These are phyloP conservation scores for Trachelus stipa DNA, from an alignment of 2,888 invertebrate species.

Conservation along the genomic window DNA sequence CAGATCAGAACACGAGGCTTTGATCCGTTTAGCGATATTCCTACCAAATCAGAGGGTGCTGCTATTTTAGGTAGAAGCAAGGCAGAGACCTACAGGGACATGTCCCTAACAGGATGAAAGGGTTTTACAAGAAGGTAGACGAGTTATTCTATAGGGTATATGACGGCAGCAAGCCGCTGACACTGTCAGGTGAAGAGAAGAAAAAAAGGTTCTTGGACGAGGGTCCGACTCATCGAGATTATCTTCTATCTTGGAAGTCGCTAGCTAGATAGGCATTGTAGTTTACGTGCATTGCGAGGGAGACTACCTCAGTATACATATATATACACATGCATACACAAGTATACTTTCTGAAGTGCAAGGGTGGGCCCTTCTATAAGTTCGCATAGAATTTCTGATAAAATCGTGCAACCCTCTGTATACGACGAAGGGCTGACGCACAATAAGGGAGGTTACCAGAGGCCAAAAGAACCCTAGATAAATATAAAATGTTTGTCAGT, in stretches of 20 bases:
- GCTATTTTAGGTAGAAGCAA: slow-evolving; percentile 13
- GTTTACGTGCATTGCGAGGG: neutral
- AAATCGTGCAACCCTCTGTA: slow-evolving; percentile 37
- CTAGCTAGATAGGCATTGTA: neutral
- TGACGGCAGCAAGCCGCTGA: slow-evolving; percentile 47
- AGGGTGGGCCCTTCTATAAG: neutral
- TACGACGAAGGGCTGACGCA: slow-evolving; percentile 27
- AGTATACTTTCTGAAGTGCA: neutral
- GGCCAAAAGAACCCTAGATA: neutral
- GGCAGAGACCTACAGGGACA: neutral
- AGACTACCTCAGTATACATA: slow-evolving; percentile 7
- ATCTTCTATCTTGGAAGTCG: slow-evolving; percentile 27
- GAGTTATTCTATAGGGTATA: slow-evolving; percentile 14
- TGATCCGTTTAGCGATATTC: slow-evolving; percentile 51
- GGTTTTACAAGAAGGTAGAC: slow-evolving; percentile 15
- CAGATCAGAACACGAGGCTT: slow-evolving; percentile 48
- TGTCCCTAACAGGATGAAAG: neutral
- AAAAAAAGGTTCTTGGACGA: slow-evolving; percentile 13
- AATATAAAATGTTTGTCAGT: neutral
- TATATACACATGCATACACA: slow-evolving; percentile 20
- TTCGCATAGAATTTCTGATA: slow-evolving; percentile 30
- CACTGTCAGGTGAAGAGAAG: slow-evolving; percentile 36
- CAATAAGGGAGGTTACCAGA: slow-evolving; percentile 9
- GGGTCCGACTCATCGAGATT: slow-evolving; percentile 42
- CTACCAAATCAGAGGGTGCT: slow-evolving; percentile 8